Evolutionary conservation across 2,888 invertebrate species (phyloP), one percentile per base, ranked within the genome.

Genomic region (Athrips mouffetella): DNA sequence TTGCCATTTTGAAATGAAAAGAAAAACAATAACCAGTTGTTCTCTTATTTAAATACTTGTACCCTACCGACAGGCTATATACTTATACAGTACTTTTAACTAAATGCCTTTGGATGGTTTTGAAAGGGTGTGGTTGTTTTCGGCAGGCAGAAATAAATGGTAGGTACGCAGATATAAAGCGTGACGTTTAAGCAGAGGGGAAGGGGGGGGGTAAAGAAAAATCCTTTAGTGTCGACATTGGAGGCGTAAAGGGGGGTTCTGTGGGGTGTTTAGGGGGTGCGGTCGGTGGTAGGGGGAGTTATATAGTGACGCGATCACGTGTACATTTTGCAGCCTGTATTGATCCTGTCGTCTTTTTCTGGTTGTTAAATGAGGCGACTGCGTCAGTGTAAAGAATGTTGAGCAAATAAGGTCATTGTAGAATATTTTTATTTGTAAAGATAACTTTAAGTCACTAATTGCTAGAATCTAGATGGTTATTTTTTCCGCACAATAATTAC

Each of bases 241-340:
- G 71, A 76, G 73, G 71, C 58, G 57, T 13, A 31, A 62, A 73
- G 67, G 72, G 73, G 72, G 71, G 65, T 68, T 62, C 70, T 80
- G 80, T 70, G 80, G 81, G 85, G 77, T 81, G 77, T 79, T 71
- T 70, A 76, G 78, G 81, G 83, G 80, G 72, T 76, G 73, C 72
- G 71, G 69, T 72, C 72, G 73, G 70, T 77, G 79, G 73, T 73
- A 78, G 82, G 76, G 82, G 81, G 80, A 80, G 84, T 81, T 86
- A 82, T 84, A 82, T 85, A 86, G 87, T 86, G 83, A 82, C 82
- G 80, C 80, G 86, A 86, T 85, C 84, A 86, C 85, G 86, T 87
- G 85, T 86, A 85, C 80, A 84, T 85, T 87, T 87, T 87, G 86
- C 85, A 85, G 85, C 79, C 70, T 73, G 84, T 87, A 87, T 86